Conservation (phyloP, 2,113 vertebrate genomes). For the Zapornia atra region DNA sequence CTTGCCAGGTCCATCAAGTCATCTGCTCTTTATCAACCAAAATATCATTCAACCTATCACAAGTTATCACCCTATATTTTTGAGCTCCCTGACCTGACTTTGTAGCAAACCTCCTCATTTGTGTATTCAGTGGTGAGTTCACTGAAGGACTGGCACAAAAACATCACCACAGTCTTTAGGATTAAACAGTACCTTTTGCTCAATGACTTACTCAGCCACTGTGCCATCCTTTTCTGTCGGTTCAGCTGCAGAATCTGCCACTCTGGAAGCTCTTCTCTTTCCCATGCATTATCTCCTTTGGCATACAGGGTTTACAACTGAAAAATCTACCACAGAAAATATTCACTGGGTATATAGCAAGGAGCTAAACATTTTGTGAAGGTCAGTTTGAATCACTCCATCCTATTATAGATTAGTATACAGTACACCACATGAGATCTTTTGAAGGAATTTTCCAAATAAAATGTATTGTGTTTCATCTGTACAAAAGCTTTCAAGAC, state of each 20-base stretch:
- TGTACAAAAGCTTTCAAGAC: not conserved
- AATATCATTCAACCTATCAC: not conserved
- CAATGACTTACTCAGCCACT: not conserved
- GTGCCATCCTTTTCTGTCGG: not conserved
- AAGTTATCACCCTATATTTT: not conserved
- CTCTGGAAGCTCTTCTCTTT: not conserved
- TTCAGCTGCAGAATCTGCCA: not conserved
- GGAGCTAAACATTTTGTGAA: not conserved
- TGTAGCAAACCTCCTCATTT: not conserved
- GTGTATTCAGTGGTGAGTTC: not conserved
- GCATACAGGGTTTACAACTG: not conserved
- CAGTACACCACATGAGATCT: not conserved
- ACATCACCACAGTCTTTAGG: not conserved
- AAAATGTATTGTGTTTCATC: not conserved
- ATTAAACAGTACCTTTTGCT: not conserved
- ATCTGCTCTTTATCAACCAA: not conserved
- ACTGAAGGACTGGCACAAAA: not conserved
- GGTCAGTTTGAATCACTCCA: not conserved
- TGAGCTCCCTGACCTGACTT: not conserved
- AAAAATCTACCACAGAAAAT: not conserved
- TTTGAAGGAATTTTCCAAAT: not conserved
- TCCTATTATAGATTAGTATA: not conserved
- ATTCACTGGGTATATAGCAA: not conserved
- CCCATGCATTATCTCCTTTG: not conserved
- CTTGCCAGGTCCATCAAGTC: not conserved